Evolutionary conservation across 2,888 invertebrate species (phyloP), one percentile per base, ranked within the genome.

Genomic region (Philopedon plagiatum): DNA sequence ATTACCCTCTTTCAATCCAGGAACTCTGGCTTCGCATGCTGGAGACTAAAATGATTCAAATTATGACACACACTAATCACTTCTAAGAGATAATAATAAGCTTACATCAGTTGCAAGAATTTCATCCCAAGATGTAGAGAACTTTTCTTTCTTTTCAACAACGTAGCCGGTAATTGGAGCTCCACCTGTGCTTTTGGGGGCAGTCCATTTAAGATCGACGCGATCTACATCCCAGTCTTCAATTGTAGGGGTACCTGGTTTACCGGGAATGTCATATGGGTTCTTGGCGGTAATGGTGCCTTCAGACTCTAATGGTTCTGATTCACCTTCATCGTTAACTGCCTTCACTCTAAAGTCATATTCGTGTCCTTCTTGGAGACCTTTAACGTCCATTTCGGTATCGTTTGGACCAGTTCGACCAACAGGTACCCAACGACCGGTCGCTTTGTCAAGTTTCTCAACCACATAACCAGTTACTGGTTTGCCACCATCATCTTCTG

Each of bases 261-360:
- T 94, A 65, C 93, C 93, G 72, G 97, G 92, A 77, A 92, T 88
- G 82, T 96, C 93, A 83, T 91, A 99, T 77, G 99, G 99, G 90
- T 99, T 99, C 88, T 99, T 99, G 21, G 99, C 98, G 15, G 94
- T 84, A 73, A 94, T 95, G 1, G 94, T 90, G 80, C 91, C 90
- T 63, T 96, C 95, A n/a, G 96, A 95, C 84, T 96, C 95, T 76
- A 98, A 85, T 5, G 99, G 98, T 81, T 99, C 96, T 0, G 96
- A 95, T 85, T 97, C 96, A 15, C 96, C 96, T 84, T 97, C 98
- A 76, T 98, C 97, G 81, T 98, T 98, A 74, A 97, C 91, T 7
- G 98, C 98, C 83, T 91, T 93, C 11, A 98, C 96, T 77, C 97
- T 90, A 88, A 98, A 98, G 86, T 97, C 95, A 84, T 97, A 97